phyloP scores from a whole-genome alignment of 2,888 invertebrate species.

The Agrochola lota region DNA sequence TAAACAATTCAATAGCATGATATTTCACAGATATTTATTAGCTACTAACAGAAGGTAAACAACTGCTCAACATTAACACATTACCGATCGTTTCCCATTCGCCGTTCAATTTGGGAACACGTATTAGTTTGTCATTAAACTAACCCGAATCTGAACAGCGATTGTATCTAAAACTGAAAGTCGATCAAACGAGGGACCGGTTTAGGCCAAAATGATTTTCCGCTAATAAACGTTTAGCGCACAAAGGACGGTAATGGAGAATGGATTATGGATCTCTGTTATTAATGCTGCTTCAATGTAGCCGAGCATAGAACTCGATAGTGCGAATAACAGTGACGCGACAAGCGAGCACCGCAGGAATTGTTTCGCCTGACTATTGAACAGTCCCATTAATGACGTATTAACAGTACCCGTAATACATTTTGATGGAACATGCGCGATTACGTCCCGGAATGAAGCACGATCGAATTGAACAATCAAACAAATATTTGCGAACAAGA shows the following conservation, averaged over 20 bases:
- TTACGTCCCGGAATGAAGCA: conserved; percentile 34
- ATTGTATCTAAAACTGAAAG: conserved; percentile 69
- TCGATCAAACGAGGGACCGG: conserved; percentile 68
- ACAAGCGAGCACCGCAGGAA: conserved; percentile 52
- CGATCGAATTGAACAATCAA: conserved; percentile 22
- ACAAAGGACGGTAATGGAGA: conserved; percentile 79
- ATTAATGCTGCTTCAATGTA: conserved; percentile 71
- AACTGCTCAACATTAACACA: conserved; percentile 36
- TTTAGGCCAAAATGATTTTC: conserved; percentile 77
- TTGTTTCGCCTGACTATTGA: conserved; percentile 62
- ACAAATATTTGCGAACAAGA: conserved; percentile 33
- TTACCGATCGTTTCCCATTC: conserved; percentile 49
- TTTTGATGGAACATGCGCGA: conserved; percentile 44
- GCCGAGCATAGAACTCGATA: conserved; percentile 62
- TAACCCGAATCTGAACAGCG: conserved; percentile 60
- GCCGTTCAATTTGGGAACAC: conserved; percentile 49
- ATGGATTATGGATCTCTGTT: conserved; percentile 74
- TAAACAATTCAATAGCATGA: conserved; percentile 38
- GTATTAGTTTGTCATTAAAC: conserved; percentile 61
- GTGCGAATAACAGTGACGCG: conserved; percentile 61
- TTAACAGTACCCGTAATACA: conserved; percentile 57
- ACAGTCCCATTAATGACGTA: conserved; percentile 56
- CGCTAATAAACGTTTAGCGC: conserved; percentile 77
- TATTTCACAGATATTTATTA: conserved; percentile 30
- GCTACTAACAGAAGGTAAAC: conserved; percentile 41